Base-by-base conservation (phyloP, 2,888 invertebrate genomes). In the Phyllotreta cruciferae region DNA sequence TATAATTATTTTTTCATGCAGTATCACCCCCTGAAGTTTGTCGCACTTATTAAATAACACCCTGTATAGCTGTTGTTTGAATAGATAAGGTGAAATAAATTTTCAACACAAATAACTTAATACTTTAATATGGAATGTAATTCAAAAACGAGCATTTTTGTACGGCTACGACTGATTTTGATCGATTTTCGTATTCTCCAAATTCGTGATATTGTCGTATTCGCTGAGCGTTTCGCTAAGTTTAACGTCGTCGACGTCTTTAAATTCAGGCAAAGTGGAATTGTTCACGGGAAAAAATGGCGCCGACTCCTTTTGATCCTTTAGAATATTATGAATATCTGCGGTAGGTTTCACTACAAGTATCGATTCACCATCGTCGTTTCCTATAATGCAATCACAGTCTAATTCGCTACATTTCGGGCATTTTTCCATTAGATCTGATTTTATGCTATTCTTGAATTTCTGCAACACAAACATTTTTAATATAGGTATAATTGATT, bases 351-450 rank as follows among this genome's bases (percentile, higher is more conserved):
- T 75, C 66, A 77, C 73, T 1, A 77, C 71, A 60, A 78, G 62
- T 74, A 78, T 77, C 4, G 75, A 75, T 62, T 77, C 75, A 50
- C 73, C 71, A 34, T 75, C 77, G 14, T 77, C 75, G 9, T 74
- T 74, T 52, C 74, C 74, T 36, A 86, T 83, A 11, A 76, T 70
- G 71, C 88, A 87, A 71, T 91, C 91, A 78, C 92, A 92, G 83
- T 94, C 90, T 76, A 88, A 87, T 70, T 90, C 88, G 11, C 90
- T 90, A 74, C 94, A 92, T 76, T 85, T 84, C 70, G 85, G 86
- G 74, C 89, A 93, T 55, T 76, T 76, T 74, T 91, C 91, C 74
- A 89, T 89, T 8, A 64, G 85, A 66, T 89, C 88, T 5, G 94
- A 92, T 70, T 88, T 88, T 66, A 92, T 84, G 5, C 93, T 87